Evolutionary conservation across 1,140 invertebrate species (phyloP), one percentile per base, ranked within the genome.

Genomic region (Zaprionus africanus): DNA sequence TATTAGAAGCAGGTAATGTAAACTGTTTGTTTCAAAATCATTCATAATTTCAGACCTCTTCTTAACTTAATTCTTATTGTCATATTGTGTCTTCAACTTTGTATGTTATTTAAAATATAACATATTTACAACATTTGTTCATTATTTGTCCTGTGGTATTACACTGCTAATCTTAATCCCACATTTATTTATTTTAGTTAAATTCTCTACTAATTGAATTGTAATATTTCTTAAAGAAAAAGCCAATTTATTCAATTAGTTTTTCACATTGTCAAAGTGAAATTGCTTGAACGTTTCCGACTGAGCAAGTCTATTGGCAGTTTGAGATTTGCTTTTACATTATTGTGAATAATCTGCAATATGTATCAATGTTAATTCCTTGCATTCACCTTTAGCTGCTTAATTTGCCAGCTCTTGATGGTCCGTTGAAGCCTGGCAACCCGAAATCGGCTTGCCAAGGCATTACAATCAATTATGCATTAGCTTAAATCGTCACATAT

Each of bases 401-500:
- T 79, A 77, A 79, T 79, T 79, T 79, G 68, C 11, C 67, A 71
- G 67, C 60, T 26, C 43, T 36, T 41, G 60, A 59, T 49, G 59
- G 56, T 61, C 64, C 31, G 56, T 49, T 60, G 51, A 53, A 69
- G 66, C 64, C 63, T 67, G 70, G 57, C 65, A 74, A 71, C 34
- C 64, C 59, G 43, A 81, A 72, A 77, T 81, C 79, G 72, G 73
- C 78, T 81, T 81, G 67, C 64, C 73, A 38, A 46, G 56, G 68
- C 78, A 76, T 81, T 76, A 68, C 78, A 81, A 81, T 81, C 79
- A 81, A 81, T 81, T 81, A 81, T 81, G 78, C 78, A 81, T 77
- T 77, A 80, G 73, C 78, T 81, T 77, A 81, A 81, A 81, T 81
- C 79, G 74, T 81, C 78, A 81, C 79, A 81, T 80, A 68, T 73